A percentile compares a stretch with the other conserved stretches of the same genome.
These are phyloP conservation scores for Zaprionus bogoriensis DNA, from an alignment of 2,888 invertebrate genomes.

Conservation along the genomic window DNA sequence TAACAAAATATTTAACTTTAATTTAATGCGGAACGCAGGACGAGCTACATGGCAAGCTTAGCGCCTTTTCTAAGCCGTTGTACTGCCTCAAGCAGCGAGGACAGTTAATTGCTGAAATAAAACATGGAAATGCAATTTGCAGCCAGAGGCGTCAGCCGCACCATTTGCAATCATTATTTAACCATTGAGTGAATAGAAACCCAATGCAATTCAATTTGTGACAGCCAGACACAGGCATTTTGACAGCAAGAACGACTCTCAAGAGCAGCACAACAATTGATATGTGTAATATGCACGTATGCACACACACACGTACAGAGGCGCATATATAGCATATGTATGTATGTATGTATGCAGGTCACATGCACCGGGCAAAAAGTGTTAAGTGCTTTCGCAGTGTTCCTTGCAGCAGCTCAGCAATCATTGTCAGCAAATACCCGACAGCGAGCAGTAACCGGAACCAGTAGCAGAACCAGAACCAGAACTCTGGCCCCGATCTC, in stretches of 20 bases:
- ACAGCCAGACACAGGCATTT: conserved; percentile 50
- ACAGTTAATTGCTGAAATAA: conserved; percentile 5
- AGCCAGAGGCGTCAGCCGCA: conserved; percentile 29
- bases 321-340: background rate
- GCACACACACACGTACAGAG: background rate
- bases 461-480: background rate
- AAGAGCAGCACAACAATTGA: conserved; percentile 30
- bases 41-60: conserved; percentile 1
- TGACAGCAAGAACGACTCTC: conserved; percentile 22
- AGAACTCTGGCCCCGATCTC: background rate
- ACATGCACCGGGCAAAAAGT: conserved; percentile 56
- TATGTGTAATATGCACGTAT: conserved; percentile 17
- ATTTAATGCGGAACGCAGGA: too few species aligned
- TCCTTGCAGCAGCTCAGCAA: conserved; percentile 48
- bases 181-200: conserved; percentile 18
- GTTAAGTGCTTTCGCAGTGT: conserved; percentile 68
- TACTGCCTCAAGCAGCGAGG: background rate
- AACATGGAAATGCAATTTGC: conserved; percentile 45
- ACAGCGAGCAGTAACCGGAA: conserved; percentile 35
- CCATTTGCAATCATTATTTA: conserved; percentile 65
- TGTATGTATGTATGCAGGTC: conserved; percentile 22
- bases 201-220: conserved; percentile 59
- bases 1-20: too few species aligned
- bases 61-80: background rate
- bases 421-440: conserved; percentile 71